Base-by-base conservation (phyloP, 2,888 invertebrate genomes). In the Athalia circularis region DNA sequence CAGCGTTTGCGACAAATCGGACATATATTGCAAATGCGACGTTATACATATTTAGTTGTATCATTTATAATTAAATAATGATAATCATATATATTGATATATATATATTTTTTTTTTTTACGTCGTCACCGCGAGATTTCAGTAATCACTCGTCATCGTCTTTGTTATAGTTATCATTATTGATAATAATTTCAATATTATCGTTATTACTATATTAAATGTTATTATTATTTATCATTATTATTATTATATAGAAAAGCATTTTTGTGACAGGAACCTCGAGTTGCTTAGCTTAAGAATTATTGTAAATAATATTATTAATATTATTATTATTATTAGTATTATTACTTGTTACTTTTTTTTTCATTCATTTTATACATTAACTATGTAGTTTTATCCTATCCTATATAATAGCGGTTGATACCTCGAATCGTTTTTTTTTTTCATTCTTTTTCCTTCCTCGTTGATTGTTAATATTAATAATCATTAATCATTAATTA, bases 241-340 rank as follows among this genome's bases (percentile, higher is more conserved):
- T 61, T 47, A 52, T 61, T 50, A 29, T 29, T 77, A 88, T 83
- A 86, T 88, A 88, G 87, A 86, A 85, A 89, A 88, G 87, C 87
- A 86, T 88, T 87, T 85, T 85, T 85, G 85, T 84, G 88, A 88
- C 88, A 88, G 88, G 88, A 88, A 88, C 88, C 88, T 88, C 88
- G 85, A 87, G 86, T 88, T 88, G 83, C 87, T 87, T 88, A 88
- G 83, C 84, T 88, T 88, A 88, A 84, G 86, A 88, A 87, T 87
- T 29, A 29, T 29, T 29, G 2, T 29, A 1, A 29, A 29, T 29
- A 29, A 1, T 29, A 29, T 29, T 29, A 29, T 29, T 29, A 29
- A n/a, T n/a, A n/a, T n/a, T n/a, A 29, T 29, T 29, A 29, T 29
- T 29, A 29, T 29, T 29, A 29, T 29, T 29, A 29, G 29, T 29